phyloP scores from a whole-genome alignment of 2,888 invertebrate species.

The Acanthoscelides obtectus region DNA sequence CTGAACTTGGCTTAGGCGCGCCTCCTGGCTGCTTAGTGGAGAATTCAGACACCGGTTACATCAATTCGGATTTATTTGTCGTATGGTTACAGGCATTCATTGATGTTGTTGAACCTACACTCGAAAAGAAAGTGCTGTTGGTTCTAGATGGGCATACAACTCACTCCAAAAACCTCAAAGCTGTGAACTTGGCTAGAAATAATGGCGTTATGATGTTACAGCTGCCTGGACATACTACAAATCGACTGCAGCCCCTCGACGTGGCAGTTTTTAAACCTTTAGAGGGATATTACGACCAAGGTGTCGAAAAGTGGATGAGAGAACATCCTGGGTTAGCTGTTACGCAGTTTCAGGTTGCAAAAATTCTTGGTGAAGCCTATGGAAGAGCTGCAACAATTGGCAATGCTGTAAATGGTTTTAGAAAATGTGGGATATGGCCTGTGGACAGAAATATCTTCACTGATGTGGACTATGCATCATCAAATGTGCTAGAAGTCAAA shows the following conservation, averaged over 20 bases:
- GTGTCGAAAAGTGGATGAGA: conserved; percentile 8
- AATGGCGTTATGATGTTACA: conserved; percentile 6
- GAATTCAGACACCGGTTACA: conserved; percentile 10
- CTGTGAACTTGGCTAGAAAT: conserved; percentile 8
- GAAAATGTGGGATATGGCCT: neutral
- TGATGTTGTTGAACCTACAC: conserved; percentile 1
- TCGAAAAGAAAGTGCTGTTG: conserved; percentile 4
- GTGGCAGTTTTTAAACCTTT: conserved; percentile 4
- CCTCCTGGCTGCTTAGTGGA: conserved; percentile 6
- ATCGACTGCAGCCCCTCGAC: conserved; percentile 1
- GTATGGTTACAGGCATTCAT: conserved; percentile 9
- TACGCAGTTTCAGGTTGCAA: conserved; percentile 1
- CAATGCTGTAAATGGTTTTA: neutral
- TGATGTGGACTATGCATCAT: conserved; percentile 4
- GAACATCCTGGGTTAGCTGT: conserved; percentile 10
- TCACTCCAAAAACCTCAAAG: conserved; percentile 10
- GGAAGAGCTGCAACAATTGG: conserved; percentile 12
- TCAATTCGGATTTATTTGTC: conserved; percentile 8
- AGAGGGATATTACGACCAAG: conserved; percentile 2
- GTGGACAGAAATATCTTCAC: conserved; percentile 3
- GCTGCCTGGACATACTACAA: conserved; percentile 8
- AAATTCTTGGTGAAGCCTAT: conserved; percentile 6
- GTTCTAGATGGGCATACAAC: conserved; percentile 9
- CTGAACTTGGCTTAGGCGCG: conserved; percentile 7
- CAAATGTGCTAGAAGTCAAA: too few relatives aligned